phyloP scores from a whole-genome alignment of 2,888 invertebrate genomes.

The Timema podura region DNA sequence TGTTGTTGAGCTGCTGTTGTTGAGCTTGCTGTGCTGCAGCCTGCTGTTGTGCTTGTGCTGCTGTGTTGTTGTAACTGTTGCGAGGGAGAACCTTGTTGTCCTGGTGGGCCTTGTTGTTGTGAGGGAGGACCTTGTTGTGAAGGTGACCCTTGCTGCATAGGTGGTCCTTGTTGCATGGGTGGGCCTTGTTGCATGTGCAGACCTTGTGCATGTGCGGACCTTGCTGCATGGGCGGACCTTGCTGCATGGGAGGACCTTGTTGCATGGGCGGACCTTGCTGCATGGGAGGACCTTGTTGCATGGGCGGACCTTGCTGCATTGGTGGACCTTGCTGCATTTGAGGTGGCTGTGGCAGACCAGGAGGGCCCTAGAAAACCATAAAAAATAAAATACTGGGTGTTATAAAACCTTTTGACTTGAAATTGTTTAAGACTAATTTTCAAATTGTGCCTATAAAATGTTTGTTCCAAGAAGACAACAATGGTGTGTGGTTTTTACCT shows the following conservation, averaged over 20 bases:
- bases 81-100: constrained; percentile 14
- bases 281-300: constrained; percentile 18
- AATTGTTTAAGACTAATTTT: no score
- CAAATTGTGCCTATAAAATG: no score
- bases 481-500: no score
- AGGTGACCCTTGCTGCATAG: constrained; percentile 18
- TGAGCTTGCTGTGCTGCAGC: constrained; percentile 23
- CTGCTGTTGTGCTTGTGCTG: constrained; percentile 27
- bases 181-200: constrained; percentile 11
- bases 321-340: constrained; percentile 19
- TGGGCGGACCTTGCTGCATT: background rate
- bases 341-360: constrained; percentile 22
- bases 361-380: no score
- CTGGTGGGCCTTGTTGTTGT: constrained; percentile 17
- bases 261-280: constrained; percentile 19
- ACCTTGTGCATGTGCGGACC: constrained; percentile 18
- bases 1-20: constrained; percentile 28
- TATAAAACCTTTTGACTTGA: no score
- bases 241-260: constrained; percentile 19
- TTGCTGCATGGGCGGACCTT: constrained; percentile 15
- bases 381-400: no score
- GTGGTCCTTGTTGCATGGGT: constrained; percentile 13
- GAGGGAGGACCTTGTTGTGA: constrained; percentile 16
- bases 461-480: no score
- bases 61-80: constrained; percentile 20